Base-by-base conservation (phyloP, 2,113 vertebrate genomes). In the Cyrtonyx montezumae region DNA sequence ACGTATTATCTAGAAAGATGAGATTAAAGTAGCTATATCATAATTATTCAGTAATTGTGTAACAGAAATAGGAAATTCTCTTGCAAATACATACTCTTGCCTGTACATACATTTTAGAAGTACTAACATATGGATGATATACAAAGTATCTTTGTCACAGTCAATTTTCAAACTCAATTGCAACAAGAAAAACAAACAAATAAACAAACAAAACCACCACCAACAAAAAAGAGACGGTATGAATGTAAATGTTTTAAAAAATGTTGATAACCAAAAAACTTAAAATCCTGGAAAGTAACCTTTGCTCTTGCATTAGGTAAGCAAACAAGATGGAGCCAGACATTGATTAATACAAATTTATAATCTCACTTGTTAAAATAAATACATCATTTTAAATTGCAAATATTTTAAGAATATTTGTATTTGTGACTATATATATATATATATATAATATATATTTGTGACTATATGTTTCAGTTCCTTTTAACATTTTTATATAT, bases 101-200 rank as follows among this genome's bases (percentile, higher is more conserved):
- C 1, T 21, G 4, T 58, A 4, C n/a, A n/a, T 4, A 17, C 3
- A 55, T 46, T 8, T 55, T 67, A 25, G 5, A 21, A 69, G 1
- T 45, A 43, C 19, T 8, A 82, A 34, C 2, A 17, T 16, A 13
- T 7, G 7, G 16, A 11, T 48, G 13, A 1, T 36, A 30, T 7
- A 32, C 3, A 22, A 8, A 61, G 8, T 43, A 4, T 51, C 9
- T 70, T 68, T 62, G 3, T 53, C 48, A 43, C 2, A 8, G 2
- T 32, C 1, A 0, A 3, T 65, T 88, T 68, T 63, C 59, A 71
- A 75, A 79, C 5, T 36, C 8, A 22, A 7, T 36, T 84, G 9
- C 12, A 34, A 36, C 15, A 46, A 76, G 69, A 4, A 7, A 71
- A 76, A 6, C 2, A 81, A 67, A 91, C 9, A 46, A 46, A 48